Evolutionary conservation across 2,113 vertebrate genomes (phyloP).

Genomic region (Naja naja): DNA sequence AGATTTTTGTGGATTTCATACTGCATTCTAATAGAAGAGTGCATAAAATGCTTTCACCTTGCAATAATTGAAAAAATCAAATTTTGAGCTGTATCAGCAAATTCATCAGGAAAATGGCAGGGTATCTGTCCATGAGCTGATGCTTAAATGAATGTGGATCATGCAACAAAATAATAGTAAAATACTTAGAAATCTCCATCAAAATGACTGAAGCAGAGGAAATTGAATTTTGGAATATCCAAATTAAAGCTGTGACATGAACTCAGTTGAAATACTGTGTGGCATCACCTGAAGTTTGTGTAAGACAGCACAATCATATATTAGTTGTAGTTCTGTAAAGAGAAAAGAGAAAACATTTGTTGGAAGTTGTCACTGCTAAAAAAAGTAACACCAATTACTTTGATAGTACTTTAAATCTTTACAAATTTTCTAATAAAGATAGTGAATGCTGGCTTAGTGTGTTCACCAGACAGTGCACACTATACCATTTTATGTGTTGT

Average conservation of each 20-base stretch:
- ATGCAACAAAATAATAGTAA: not conserved
- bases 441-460: not conserved
- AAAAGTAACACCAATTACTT: not conserved
- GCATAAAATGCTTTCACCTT: not conserved
- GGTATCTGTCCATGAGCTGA: not conserved
- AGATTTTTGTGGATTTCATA: not conserved
- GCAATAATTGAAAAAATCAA: not conserved
- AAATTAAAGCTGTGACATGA: not conserved
- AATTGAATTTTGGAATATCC: not conserved
- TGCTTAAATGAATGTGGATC: not conserved
- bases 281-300: not conserved
- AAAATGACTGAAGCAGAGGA: not conserved
- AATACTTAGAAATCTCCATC: not conserved
- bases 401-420: not conserved
- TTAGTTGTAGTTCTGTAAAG: not conserved
- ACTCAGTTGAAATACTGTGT: not conserved
- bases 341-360: not conserved
- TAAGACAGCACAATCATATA: not conserved
- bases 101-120: not conserved
- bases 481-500: not conserved
- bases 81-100: not conserved
- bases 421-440: not conserved
- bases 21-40: not conserved
- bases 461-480: not conserved
- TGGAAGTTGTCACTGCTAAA: not conserved